These are phyloP conservation scores for Phallusia fumigata DNA, from an alignment of 23 tunicate genomes.

Conservation along the genomic window DNA sequence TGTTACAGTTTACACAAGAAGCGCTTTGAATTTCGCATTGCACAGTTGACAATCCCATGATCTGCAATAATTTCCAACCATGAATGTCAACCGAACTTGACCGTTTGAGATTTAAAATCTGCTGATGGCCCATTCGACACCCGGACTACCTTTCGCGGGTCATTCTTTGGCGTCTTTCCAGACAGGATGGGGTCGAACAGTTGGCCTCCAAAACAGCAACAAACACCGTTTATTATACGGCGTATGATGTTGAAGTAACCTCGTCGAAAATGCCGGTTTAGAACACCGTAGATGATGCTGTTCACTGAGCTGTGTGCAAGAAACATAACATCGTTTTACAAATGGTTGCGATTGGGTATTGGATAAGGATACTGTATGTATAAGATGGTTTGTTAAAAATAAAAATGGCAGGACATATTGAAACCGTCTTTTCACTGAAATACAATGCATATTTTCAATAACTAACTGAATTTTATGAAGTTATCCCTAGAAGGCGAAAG, in stretches of 20 bases:
- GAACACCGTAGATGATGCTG: slow-evolving; percentile 56
- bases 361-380: too few relatives aligned
- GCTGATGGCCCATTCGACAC: not conserved
- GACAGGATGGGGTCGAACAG: not conserved
- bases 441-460: too few relatives aligned
- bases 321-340: too few relatives aligned
- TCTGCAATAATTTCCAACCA: not conserved
- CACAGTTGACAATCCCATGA: too few relatives aligned
- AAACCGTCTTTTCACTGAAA: too few relatives aligned
- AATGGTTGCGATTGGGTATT: too few relatives aligned
- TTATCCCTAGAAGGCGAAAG: too few relatives aligned
- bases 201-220: not conserved
- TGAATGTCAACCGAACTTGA: not conserved
- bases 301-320: slow-evolving; percentile 43
- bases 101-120: not conserved
- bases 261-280: slow-evolving; percentile 50
- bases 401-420: too few relatives aligned
- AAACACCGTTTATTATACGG: not conserved
- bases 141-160: not conserved
- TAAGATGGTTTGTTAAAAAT: too few relatives aligned
- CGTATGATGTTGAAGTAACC: slow-evolving; percentile 34
- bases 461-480: too few relatives aligned
- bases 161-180: not conserved
- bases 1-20: too few relatives aligned
- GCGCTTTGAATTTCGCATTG: too few relatives aligned